Evolutionary conservation across 2,888 invertebrate species (phyloP), one percentile per base, ranked within the genome.

Genomic region (Petrophora chlorosata): DNA sequence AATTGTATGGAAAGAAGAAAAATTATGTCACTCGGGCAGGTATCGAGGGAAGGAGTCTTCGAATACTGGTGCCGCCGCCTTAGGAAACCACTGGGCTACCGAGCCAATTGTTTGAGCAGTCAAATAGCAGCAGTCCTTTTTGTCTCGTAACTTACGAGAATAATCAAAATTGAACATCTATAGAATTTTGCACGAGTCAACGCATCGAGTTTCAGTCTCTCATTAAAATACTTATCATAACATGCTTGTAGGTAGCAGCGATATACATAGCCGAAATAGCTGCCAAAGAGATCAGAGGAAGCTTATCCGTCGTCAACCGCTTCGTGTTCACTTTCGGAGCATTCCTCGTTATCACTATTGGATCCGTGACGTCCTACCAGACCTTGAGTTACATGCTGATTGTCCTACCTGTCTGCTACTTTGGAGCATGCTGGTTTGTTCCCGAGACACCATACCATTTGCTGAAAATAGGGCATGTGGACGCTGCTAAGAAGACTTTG

Each of bases 381-480:
- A 54, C 78, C 38, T 36, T 85, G 61, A 70, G 91, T 77, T 86
- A 83, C 38, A 67, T 84, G 38, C 77, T 91, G 8, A 57, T 87
- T 5, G 56, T 78, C 0, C 56, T 92, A 3, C 91, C 92, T 0
- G 43, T 85, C 0, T 40, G 80, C 0, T 91, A 89, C 59, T 85
- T 92, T 43, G 8, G 74, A 0, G 79, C 78, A 0, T 91, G 91
- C 53, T 71, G 76, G 40, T 91, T 89, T 77, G 89, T 92, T 66
- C 92, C 92, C 0, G 92, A 92, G 59, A 91, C 92, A 0, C 92
- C 92, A 0, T 92, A 92, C 57, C 92, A 81, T 57, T 71, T 92
- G 22, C 65, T 93, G 13, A 92, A 91, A 71, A 84, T 81, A 38
- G 84, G 85, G 1, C 73, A 80, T 9, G 73, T 82, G 4, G 77